These are phyloP conservation scores for Bungarus multicinctus DNA, from an alignment of 2,113 vertebrate genomes.

Conservation along the genomic window DNA sequence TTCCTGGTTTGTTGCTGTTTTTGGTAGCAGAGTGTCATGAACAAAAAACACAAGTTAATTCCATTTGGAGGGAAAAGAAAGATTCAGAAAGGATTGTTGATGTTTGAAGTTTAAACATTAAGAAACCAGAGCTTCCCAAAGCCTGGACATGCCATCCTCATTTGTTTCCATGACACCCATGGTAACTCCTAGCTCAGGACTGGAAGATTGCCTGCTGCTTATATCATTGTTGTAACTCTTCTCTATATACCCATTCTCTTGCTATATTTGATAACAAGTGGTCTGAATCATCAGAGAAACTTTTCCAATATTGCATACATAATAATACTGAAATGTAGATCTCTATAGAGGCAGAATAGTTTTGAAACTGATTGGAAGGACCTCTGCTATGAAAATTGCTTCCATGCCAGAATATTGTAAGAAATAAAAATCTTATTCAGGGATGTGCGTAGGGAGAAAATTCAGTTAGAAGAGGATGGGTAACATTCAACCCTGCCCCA, in stretches of 20 bases:
- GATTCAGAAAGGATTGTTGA: not conserved
- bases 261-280: too few species aligned
- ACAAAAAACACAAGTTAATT: not conserved
- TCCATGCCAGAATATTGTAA: too few species aligned
- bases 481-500: too few species aligned
- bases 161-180: not conserved
- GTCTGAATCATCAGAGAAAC: too few species aligned
- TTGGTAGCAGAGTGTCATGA: not conserved
- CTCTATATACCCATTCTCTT: not conserved
- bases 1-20: not conserved
- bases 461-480: too few species aligned
- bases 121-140: not conserved
- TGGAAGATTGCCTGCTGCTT: not conserved
- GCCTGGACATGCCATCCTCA: not conserved
- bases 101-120: not conserved
- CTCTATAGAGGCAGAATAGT: too few species aligned
- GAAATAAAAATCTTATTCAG: too few species aligned
- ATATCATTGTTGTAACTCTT: not conserved
- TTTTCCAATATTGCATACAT: too few species aligned
- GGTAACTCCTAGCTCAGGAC: not conserved
- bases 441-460: too few species aligned
- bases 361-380: too few species aligned
- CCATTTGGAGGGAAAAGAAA: not conserved
- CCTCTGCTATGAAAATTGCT: too few species aligned
- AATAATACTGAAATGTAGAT: too few species aligned